Percentiles rank a stretch among this genome's conserved stretches.
phyloP scores from a whole-genome alignment of 2,113 vertebrate genomes.

The Pollachius pollachius region DNA sequence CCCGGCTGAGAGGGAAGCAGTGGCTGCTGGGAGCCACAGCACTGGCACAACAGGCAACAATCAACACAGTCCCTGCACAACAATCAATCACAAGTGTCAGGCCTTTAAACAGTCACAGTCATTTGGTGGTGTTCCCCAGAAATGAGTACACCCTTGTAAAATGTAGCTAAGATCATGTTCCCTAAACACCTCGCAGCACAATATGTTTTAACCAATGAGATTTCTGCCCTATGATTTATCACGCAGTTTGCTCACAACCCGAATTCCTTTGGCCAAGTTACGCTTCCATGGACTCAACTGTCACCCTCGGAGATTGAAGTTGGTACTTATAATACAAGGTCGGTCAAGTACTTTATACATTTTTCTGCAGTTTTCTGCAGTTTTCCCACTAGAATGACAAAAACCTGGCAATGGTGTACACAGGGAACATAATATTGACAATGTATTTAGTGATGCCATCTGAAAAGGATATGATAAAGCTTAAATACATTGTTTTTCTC shows the following conservation, averaged over 20 bases:
- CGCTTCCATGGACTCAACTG: slow-evolving; percentile 42
- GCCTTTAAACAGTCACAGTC: slow-evolving; percentile 71
- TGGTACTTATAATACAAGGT: background rate
- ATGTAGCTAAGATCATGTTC: slow-evolving; percentile 74
- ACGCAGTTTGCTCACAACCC: slow-evolving; percentile 37
- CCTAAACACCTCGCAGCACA: slow-evolving; percentile 65
- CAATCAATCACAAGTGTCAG: slow-evolving; percentile 90
- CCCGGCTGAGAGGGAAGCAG: slow-evolving; percentile 67
- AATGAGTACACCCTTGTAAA: slow-evolving; percentile 76
- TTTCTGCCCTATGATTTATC: slow-evolving; percentile 62
- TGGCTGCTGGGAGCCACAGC: slow-evolving; percentile 78
- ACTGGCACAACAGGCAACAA: slow-evolving; percentile 76
- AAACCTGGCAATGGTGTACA: too few species aligned
- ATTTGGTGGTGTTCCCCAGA: slow-evolving; percentile 79
- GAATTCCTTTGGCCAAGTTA: slow-evolving; percentile 44
- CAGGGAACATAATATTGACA: too few species aligned
- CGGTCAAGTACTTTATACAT: background rate
- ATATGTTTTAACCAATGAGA: slow-evolving; percentile 67
- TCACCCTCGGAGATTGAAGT: slow-evolving; percentile 29
- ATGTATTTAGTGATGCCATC: too few species aligned
- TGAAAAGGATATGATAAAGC: too few species aligned
- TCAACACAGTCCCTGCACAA: slow-evolving; percentile 81
- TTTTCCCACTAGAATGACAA: background rate
- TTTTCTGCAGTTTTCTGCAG: slow-evolving; percentile 9
- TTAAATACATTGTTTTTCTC: too few species aligned